phyloP scores from a whole-genome alignment of 2,113 vertebrate species.

The Tetrax tetrax region DNA sequence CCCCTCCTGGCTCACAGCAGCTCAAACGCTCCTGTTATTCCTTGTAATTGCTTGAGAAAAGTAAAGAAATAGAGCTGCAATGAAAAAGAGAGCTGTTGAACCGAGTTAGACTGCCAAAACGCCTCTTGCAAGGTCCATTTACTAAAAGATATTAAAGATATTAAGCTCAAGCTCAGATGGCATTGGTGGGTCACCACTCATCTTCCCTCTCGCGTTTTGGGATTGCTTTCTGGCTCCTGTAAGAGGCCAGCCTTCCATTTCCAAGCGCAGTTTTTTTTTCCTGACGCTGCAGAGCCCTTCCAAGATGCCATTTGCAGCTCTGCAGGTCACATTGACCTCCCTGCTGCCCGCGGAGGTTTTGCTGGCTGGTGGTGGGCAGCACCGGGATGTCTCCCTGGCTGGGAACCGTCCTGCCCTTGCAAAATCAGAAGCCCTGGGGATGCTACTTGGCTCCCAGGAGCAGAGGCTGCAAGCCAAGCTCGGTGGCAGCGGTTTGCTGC shows the following conservation, averaged over 20 bases:
- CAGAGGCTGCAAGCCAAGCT: neutral
- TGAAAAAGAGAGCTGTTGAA: neutral
- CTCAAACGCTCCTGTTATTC: neutral
- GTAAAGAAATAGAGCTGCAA: neutral
- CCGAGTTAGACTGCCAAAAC: neutral
- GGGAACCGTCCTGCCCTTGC: neutral
- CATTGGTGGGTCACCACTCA: neutral
- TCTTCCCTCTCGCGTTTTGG: rapidly evolving
- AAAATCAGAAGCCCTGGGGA: neutral
- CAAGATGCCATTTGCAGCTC: neutral
- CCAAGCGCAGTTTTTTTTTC: neutral
- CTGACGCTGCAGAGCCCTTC: neutral
- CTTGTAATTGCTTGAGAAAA: rapidly evolving
- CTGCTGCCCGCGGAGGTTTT: neutral
- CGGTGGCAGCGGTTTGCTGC: neutral
- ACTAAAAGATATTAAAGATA: neutral
- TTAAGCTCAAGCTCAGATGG: neutral
- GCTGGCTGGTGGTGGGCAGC: neutral
- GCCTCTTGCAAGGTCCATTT: neutral
- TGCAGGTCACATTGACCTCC: neutral
- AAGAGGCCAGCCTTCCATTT: neutral
- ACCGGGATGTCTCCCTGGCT: neutral
- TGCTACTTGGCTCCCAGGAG: neutral
- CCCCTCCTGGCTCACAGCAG: neutral
- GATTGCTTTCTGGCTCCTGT: neutral